These are phyloP conservation scores for Hyposoter dolosus DNA, from an alignment of 2,888 invertebrate genomes.

Conservation along the genomic window DNA sequence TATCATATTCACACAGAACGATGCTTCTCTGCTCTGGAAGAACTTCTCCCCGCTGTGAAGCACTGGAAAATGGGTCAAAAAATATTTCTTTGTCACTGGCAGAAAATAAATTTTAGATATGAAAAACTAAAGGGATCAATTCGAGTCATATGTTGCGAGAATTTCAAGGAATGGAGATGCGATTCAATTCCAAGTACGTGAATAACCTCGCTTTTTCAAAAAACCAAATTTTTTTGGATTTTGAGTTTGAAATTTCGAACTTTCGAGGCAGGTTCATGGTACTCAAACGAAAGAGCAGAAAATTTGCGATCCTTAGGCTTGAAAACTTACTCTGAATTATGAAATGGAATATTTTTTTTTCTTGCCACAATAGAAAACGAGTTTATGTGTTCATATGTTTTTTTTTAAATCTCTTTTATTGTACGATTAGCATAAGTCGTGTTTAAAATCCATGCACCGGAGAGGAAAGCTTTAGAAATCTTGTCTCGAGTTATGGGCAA, in stretches of 20 bases:
- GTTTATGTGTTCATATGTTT: not conserved
- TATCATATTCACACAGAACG: conserved; percentile 28
- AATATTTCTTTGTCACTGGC: not conserved
- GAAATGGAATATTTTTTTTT: not conserved
- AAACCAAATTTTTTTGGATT: not conserved
- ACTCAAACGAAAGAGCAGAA: not conserved
- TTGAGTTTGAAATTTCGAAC: not conserved
- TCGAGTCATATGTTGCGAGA: not conserved
- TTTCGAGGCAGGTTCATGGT: not conserved
- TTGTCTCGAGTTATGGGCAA: conserved; percentile 61
- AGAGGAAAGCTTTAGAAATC: conserved; percentile 40
- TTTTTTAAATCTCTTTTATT: not conserved
- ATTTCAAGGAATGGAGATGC: not conserved
- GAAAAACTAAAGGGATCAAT: not conserved
- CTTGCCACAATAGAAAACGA: not conserved
- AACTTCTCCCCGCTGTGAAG: not conserved
- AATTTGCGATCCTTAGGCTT: not conserved
- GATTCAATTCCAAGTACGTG: not conserved
- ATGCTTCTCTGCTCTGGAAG: not conserved
- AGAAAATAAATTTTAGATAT: not conserved
- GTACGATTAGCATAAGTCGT: conserved; percentile 54
- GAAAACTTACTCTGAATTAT: not conserved
- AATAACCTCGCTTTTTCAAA: not conserved
- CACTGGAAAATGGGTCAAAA: not conserved
- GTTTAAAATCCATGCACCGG: conserved; percentile 58